Conservation (phyloP, 2,888 invertebrate species). For the Conchocele bisecta region DNA sequence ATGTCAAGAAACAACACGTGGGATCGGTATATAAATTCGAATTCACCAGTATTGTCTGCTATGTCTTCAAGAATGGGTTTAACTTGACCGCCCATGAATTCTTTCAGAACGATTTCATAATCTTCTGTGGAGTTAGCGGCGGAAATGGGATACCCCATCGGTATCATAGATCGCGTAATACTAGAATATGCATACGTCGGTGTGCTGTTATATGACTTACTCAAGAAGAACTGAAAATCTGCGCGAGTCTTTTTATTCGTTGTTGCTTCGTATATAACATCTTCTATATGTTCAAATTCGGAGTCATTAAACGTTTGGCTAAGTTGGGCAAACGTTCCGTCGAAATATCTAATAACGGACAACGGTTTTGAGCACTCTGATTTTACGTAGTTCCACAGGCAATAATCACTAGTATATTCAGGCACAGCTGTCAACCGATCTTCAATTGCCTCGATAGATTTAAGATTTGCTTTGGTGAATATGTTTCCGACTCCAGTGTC, state of each 20-base stretch:
- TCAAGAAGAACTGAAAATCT: conserved; percentile 45
- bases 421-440: conserved; percentile 23
- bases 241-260: conserved; percentile 35
- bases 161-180: conserved; percentile 57
- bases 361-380: conserved; percentile 31
- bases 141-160: conserved; percentile 55
- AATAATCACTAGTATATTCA: conserved; percentile 25
- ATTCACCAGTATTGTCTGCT: conserved; percentile 3
- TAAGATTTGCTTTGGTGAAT: conserved; percentile 57
- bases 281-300: conserved; percentile 51
- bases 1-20: conserved; percentile 42
- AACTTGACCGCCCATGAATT: conserved; percentile 31
- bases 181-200: conserved; percentile 31
- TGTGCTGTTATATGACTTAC: conserved; percentile 48
- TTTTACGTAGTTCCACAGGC: neutral
- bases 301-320: conserved; percentile 57
- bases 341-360: conserved; percentile 62
- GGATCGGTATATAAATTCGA: conserved; percentile 58
- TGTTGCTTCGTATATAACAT: conserved; percentile 51
- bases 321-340: conserved; percentile 52
- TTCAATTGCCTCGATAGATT: conserved; percentile 57
- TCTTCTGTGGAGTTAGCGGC: conserved; percentile 23
- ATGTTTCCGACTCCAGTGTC: conserved; percentile 59
- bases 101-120: conserved; percentile 18
- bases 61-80: conserved; percentile 23